phyloP scores from a whole-genome alignment of 2,888 invertebrate species.

The Sphaerophoria taeniata region DNA sequence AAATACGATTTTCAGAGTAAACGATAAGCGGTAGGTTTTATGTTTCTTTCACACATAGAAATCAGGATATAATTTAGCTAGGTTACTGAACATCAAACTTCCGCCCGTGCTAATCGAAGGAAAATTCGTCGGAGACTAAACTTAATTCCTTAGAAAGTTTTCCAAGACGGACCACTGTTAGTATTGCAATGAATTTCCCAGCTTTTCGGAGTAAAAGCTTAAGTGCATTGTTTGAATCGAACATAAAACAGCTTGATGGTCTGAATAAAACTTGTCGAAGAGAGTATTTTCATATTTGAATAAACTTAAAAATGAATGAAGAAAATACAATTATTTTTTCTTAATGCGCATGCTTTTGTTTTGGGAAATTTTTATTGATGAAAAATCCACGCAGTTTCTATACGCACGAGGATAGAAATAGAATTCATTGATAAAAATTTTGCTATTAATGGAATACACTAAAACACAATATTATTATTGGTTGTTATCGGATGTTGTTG shows the following conservation, averaged over 20 bases:
- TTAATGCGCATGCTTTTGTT: constrained; percentile 20
- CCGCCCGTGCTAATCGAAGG: constrained; percentile 40
- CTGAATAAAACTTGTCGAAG: background rate
- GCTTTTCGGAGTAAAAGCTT: constrained; percentile 50
- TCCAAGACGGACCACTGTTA: constrained; percentile 49
- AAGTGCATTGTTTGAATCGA: constrained; percentile 46
- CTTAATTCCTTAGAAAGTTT: constrained; percentile 30
- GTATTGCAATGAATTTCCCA: constrained; percentile 36
- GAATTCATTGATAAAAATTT: constrained; percentile 19
- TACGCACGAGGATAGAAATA: constrained; percentile 1
- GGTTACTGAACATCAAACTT: background rate
- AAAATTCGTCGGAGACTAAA: constrained; percentile 63
- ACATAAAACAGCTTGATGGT: background rate
- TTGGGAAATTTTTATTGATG: constrained; percentile 10
- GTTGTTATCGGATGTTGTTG: background rate
- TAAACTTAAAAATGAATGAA: background rate
- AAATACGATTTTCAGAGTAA: too few relatives aligned
- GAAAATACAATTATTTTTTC: background rate
- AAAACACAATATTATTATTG: background rate
- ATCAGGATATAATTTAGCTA: background rate
- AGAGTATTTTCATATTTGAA: background rate
- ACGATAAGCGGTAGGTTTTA: too few relatives aligned
- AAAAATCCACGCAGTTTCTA: background rate
- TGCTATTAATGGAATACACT: background rate
- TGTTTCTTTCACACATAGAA: background rate